Conservation (phyloP, 1,140 invertebrate species). For the Ips nitidus region DNA sequence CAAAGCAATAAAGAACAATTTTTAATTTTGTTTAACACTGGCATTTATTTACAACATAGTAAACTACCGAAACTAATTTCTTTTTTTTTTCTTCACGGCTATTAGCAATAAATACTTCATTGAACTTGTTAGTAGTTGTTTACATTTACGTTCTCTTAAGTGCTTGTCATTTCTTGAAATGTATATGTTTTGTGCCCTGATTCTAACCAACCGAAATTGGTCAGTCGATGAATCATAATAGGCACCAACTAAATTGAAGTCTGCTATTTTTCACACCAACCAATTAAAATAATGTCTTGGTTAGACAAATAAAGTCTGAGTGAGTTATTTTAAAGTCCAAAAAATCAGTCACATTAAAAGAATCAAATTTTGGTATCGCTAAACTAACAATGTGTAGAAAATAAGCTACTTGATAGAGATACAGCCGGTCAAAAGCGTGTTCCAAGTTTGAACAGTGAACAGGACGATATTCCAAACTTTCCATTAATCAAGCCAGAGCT, state of each 20-base stretch:
- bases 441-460: not conserved
- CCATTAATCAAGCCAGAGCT: constrained; percentile 32
- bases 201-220: not conserved
- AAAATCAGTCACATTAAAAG: too few species aligned
- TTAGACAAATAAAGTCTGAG: too few species aligned
- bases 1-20: not conserved
- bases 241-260: too few species aligned
- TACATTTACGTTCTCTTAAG: constrained; percentile 18
- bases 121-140: constrained; percentile 23
- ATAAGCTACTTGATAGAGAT: not conserved
- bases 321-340: too few species aligned
- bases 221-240: not conserved
- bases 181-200: not conserved
- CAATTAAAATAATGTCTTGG: too few species aligned
- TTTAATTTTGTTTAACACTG: constrained; percentile 5
- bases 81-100: constrained; percentile 12
- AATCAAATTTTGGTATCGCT: too few species aligned
- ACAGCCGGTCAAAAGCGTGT: not conserved
- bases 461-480: constrained; percentile 7
- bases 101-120: constrained; percentile 29
- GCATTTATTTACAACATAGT: constrained; percentile 27
- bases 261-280: too few species aligned
- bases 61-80: constrained; percentile 5
- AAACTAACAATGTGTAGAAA: too few species aligned
- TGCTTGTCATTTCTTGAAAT: constrained; percentile 22